Evolutionary conservation across 2,888 invertebrate genomes (phyloP).

Genomic region (Tromatobia lineatoria): DNA sequence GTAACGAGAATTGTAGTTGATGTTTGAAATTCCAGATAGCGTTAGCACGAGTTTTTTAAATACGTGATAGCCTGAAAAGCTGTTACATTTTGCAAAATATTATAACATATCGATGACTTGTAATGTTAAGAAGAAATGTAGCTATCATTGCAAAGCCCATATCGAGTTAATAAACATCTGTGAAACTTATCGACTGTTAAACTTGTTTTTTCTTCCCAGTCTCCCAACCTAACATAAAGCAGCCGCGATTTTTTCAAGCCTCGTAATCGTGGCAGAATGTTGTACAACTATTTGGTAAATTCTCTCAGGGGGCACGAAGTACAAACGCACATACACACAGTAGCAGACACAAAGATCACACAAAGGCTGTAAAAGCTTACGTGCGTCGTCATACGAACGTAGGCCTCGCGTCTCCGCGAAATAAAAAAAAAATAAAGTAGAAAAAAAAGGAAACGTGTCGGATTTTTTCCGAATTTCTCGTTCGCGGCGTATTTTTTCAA

Average conservation of each 20-base stretch:
- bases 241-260: neutral
- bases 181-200: neutral
- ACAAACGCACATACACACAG: neutral
- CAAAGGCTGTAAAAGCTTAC: neutral
- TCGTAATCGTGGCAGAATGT: neutral
- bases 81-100: neutral
- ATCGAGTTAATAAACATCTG: constrained; percentile 5
- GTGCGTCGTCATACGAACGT: neutral
- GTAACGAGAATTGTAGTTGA: no score
- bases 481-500: neutral
- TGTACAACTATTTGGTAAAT: constrained; percentile 11
- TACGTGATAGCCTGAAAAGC: no score
- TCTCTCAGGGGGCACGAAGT: neutral
- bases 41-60: no score
- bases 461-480: neutral
- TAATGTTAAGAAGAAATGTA: neutral
- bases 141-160: neutral
- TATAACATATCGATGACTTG: neutral
- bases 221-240: neutral
- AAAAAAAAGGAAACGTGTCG: neutral
- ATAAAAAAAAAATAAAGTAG: neutral
- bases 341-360: neutral
- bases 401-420: neutral
- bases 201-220: neutral
- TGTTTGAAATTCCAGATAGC: no score